phyloP scores from a whole-genome alignment of 1,140 invertebrate genomes.

The Lasioglossum albipes region DNA sequence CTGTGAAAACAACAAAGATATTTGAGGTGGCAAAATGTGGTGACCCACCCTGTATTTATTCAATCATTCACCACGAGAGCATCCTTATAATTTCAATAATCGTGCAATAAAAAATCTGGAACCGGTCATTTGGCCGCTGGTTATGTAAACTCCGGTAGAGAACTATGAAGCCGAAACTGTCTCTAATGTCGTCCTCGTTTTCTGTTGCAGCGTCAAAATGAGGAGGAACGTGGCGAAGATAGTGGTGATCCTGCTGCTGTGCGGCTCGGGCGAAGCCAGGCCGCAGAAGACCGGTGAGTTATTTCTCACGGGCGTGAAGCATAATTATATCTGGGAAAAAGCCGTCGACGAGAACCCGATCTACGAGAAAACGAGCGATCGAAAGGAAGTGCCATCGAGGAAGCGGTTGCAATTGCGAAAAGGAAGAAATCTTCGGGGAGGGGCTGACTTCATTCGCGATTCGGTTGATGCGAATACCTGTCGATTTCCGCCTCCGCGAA shows the following conservation, averaged over 20 bases:
- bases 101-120: too few species aligned
- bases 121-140: too few species aligned
- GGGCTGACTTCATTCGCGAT: constrained; percentile 27
- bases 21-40: too few species aligned
- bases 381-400: not conserved
- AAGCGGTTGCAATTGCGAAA: constrained; percentile 5
- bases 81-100: too few species aligned
- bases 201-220: constrained; percentile 76
- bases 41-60: too few species aligned
- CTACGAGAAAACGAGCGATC: not conserved
- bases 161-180: too few species aligned
- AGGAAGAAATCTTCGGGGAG: constrained; percentile 3
- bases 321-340: not conserved
- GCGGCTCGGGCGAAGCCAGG: constrained; percentile 69
- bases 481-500: not conserved
- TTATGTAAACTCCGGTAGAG: too few species aligned
- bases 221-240: constrained; percentile 67
- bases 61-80: too few species aligned
- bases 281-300: constrained; percentile 74
- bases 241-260: constrained; percentile 67
- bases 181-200: constrained; percentile 11
- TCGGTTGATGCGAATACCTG: constrained; percentile 5
- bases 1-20: too few species aligned
- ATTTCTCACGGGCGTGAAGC: not conserved
- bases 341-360: too few species aligned